phyloP scores from a whole-genome alignment of 2,888 invertebrate genomes.

The Epirrhoe alternata region DNA sequence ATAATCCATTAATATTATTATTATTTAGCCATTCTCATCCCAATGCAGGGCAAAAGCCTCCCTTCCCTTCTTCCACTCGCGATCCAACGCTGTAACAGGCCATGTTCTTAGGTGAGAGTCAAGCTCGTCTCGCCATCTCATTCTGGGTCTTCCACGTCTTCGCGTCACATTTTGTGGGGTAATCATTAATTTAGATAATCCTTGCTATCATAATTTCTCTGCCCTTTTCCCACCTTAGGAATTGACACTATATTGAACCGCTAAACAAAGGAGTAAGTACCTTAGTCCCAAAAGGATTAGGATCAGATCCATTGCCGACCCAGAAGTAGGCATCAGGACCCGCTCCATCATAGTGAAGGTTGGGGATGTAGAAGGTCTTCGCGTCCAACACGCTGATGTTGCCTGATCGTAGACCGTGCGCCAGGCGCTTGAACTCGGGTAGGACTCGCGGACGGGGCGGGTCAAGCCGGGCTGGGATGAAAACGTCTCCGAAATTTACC shows the following conservation, averaged over 20 bases:
- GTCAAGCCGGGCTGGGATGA: constrained; percentile 90
- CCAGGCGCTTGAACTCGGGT: constrained; percentile 94
- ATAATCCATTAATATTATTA: no score
- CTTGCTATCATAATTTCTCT: no score
- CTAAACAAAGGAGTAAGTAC: constrained; percentile 57
- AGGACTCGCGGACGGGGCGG: constrained; percentile 92
- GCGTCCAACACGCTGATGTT: constrained; percentile 96
- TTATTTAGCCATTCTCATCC: no score
- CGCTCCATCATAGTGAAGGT: constrained; percentile 95
- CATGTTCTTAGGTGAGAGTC: no score
- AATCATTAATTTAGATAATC: no score
- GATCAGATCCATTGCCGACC: constrained; percentile 95
- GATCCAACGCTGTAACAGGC: no score
- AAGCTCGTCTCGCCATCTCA: no score
- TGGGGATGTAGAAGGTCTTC: constrained; percentile 96
- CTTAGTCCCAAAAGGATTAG: constrained; percentile 92
- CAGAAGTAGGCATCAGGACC: constrained; percentile 97
- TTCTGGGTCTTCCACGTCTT: no score
- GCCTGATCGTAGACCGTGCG: constrained; percentile 95
- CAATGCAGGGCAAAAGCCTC: no score
- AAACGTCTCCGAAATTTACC: constrained; percentile 96
- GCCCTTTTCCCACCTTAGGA: no score
- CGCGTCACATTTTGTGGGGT: no score
- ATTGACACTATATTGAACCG: background rate
- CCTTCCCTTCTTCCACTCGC: no score